Percentiles rank a stretch among this genome's conserved stretches.
Evolutionary conservation across 30 jellyfish, hydroid and myxozoan species (phyloP).

Genomic region (Hydractinia symbiolongicarpus): DNA sequence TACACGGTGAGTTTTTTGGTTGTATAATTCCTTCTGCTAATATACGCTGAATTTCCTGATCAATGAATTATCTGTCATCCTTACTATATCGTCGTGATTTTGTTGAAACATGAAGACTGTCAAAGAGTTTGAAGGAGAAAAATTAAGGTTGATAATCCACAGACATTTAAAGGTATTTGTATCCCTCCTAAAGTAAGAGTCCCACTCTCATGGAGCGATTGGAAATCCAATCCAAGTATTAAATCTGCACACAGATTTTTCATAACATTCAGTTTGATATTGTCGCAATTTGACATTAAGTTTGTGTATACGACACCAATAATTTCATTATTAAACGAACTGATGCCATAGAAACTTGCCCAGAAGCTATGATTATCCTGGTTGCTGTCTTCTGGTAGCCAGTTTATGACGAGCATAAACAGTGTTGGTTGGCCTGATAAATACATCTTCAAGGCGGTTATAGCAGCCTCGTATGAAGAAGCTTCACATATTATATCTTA

Average conservation of each 20-base stretch:
- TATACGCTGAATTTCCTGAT: no score
- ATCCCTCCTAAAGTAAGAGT: background rate
- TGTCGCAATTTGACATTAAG: background rate
- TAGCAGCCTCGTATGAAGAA: constrained; percentile 42
- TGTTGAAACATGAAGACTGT: background rate
- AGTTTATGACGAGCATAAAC: constrained; percentile 59
- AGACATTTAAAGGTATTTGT: background rate
- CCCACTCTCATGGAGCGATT: constrained; percentile 3
- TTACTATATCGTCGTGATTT: no score
- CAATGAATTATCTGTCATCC: no score
- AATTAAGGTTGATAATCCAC: background rate
- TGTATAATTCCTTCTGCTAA: no score
- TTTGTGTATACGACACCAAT: no score
- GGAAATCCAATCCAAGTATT: constrained; percentile 27
- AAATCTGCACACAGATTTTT: constrained; percentile 14
- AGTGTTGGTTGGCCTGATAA: constrained; percentile 50
- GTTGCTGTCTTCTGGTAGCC: constrained; percentile 53
- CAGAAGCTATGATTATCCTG: constrained; percentile 28
- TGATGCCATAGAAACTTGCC: no score
- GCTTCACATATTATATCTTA: constrained; percentile 21
- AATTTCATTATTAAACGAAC: no score
- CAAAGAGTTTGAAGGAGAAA: background rate
- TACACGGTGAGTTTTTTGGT: no score
- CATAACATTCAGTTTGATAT: background rate
- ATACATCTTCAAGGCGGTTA: constrained; percentile 29